Evolutionary conservation across 2,113 vertebrate genomes (phyloP), one percentile per base, ranked within the genome.

Genomic region (Chroicocephalus ridibundus): DNA sequence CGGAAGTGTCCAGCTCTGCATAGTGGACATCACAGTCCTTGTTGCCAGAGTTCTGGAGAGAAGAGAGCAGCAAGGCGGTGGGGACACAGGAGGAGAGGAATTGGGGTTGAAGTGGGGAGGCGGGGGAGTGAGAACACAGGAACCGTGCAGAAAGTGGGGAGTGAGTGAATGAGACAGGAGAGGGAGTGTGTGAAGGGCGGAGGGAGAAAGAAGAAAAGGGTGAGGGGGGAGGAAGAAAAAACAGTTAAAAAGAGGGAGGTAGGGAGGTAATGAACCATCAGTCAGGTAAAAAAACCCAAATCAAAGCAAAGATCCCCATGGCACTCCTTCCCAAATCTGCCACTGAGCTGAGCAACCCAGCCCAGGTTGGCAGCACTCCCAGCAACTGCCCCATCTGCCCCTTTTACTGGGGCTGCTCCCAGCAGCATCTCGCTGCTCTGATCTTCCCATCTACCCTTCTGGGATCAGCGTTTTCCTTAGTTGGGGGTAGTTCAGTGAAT

Each of bases 1-100:
- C 98, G 87, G 99, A 98, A 80, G 98, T 98, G 98, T 99, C 99
- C 99, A 99, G 98, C 98, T 99, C 99, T 91, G 99, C 98, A 88
- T 99, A 99, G 98, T 99, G 98, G 98, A 99, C 97, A 94, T 99
- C 98, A 94, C 98, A 98, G 98, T 99, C 98, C 98, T 98, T 99
- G 98, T 98, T 98, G 98, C 97, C 98, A 96, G 98, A 98, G 95
- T 97, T 99, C 99, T 99, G 98, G 98, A 98, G 98, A 98, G 97
- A 97, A 98, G 98, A 99, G 97, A 98, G 98, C 98, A 83, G 97
- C 98, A 86, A 98, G 96, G 98, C 85, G 0, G 96, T 83, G 85
- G 94, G 75, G 96, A 94, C 82, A 94, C 96, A 49, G 78, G 29
- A 85, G 97, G 77, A 38, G 49, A 34, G 15, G 82, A 60, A 32